These are phyloP conservation scores for Eupeodes latifasciatus DNA, from an alignment of 2,888 invertebrate species.

Conservation along the genomic window DNA sequence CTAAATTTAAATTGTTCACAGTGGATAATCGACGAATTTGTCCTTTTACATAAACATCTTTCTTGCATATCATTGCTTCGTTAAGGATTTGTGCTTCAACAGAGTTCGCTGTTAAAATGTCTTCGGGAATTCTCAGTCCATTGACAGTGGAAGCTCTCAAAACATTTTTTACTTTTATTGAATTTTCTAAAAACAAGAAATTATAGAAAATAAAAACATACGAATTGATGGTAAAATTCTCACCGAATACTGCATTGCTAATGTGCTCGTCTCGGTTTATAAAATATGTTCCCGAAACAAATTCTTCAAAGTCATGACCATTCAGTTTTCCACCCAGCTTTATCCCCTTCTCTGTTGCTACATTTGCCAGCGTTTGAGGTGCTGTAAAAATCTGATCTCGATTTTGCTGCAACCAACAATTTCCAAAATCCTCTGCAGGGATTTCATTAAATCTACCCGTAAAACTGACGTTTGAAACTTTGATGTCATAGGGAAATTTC, in stretches of 20 bases:
- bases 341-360: constrained; percentile 77
- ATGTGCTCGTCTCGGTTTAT: constrained; percentile 84
- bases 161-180: constrained; percentile 78
- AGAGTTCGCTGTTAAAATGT: constrained; percentile 83
- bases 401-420: constrained; percentile 82
- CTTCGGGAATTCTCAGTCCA: constrained; percentile 84
- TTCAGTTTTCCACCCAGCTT: constrained; percentile 82
- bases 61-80: constrained; percentile 76
- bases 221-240: constrained; percentile 45
- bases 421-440: constrained; percentile 82
- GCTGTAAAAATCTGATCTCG: constrained; percentile 81
- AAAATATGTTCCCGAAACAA: constrained; percentile 85
- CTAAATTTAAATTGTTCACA: constrained; percentile 79
- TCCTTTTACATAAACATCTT: constrained; percentile 76
- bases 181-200: constrained; percentile 78
- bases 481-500: constrained; percentile 80
- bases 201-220: neutral
- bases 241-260: constrained; percentile 83
- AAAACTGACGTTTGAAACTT: constrained; percentile 83
- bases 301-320: constrained; percentile 83
- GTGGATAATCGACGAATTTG: constrained; percentile 77
- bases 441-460: constrained; percentile 83
- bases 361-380: constrained; percentile 79
- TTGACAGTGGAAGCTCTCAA: constrained; percentile 81
- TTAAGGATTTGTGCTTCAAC: constrained; percentile 77